Evolutionary conservation across 2,113 vertebrate species (phyloP).

Genomic region (Festucalex cinctus): DNA sequence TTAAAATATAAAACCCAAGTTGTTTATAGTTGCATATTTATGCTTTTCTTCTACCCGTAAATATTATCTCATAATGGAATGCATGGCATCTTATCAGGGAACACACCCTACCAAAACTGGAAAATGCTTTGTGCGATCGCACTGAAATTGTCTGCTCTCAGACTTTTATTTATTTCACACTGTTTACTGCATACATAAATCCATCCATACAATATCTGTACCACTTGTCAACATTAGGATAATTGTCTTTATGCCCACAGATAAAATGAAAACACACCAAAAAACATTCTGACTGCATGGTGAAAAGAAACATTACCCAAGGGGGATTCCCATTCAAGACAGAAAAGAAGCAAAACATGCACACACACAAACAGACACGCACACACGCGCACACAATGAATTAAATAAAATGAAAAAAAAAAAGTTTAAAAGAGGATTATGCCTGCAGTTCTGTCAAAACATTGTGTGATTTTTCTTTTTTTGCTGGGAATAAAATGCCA

Average conservation of each 20-base stretch:
- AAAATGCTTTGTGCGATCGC: too few relatives aligned
- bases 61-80: not conserved
- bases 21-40: too few relatives aligned
- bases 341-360: not conserved
- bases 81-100: not conserved
- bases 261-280: not conserved
- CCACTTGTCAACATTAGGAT: not conserved
- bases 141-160: too few relatives aligned
- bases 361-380: not conserved
- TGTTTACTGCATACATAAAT: not conserved
- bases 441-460: not conserved
- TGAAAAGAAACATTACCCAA: not conserved
- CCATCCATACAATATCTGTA: too few relatives aligned
- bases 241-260: not conserved
- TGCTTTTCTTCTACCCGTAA: not conserved
- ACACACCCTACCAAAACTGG: not conserved
- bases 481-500: conserved; percentile 1
- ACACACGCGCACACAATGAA: not conserved
- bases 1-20: too few relatives aligned
- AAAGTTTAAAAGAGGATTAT: not conserved
- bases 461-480: not conserved
- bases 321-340: not conserved
- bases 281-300: not conserved
- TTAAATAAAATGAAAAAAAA: not conserved
- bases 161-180: not conserved